Evolutionary conservation across 2,797 vertebrate genomes (phyloP).

Genomic region (Alauda arvensis): DNA sequence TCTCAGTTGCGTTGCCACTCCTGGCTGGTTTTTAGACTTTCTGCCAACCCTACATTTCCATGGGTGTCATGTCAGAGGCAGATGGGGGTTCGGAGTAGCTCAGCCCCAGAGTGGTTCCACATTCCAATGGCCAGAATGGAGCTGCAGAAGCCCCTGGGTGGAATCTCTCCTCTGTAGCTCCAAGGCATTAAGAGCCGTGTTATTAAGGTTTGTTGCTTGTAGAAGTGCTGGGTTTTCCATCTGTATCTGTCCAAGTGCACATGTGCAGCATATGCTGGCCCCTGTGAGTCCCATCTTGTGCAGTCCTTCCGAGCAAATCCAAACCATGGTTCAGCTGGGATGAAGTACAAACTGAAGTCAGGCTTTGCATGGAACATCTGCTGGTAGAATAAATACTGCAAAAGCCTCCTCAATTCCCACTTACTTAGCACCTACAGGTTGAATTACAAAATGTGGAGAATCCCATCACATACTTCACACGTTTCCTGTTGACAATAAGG

Average conservation of each 20-base stretch:
- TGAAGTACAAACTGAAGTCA: neutral
- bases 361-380: neutral
- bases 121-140: neutral
- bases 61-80: fast-evolving
- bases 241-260: neutral
- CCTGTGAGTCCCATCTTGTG: neutral
- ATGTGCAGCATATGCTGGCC: neutral
- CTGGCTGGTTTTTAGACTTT: neutral
- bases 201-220: neutral
- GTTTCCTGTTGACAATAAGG: neutral
- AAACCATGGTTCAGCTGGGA: neutral
- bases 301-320: neutral
- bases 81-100: neutral
- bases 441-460: neutral
- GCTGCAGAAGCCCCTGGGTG: neutral
- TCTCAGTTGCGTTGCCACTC: neutral
- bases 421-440: neutral
- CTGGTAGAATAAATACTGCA: neutral
- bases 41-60: neutral
- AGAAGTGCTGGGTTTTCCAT: neutral
- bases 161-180: neutral
- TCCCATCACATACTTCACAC: neutral
- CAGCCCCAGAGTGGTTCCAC: neutral
- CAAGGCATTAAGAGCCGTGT: neutral
- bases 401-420: neutral